Evolutionary conservation across 1,140 invertebrate species (phyloP).

Genomic region (Orchestia grillus): DNA sequence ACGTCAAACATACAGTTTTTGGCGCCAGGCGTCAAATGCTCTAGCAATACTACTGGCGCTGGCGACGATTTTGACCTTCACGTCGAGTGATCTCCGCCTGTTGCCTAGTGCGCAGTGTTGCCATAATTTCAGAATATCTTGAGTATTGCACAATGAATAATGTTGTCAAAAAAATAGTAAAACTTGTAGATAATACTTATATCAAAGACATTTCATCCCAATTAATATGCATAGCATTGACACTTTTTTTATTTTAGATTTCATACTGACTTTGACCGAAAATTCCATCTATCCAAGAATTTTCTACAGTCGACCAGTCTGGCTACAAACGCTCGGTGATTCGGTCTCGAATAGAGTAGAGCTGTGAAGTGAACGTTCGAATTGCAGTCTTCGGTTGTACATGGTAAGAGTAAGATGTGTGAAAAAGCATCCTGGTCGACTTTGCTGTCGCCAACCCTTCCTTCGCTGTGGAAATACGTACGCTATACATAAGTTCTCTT

Average conservation of each 20-base stretch:
- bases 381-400: neutral
- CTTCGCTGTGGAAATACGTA: neutral
- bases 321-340: neutral
- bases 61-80: constrained; percentile 6
- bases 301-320: neutral
- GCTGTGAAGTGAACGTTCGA: neutral
- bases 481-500: neutral
- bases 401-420: neutral
- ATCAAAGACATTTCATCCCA: neutral
- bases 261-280: neutral
- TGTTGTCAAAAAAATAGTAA: neutral
- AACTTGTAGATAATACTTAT: neutral
- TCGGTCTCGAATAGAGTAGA: neutral
- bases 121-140: neutral
- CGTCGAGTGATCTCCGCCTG: neutral
- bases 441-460: neutral
- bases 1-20: neutral
- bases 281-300: neutral
- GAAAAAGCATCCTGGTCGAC: neutral
- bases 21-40: neutral
- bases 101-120: neutral
- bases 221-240: neutral
- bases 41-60: neutral
- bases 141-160: neutral
- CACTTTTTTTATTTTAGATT: neutral